Base-by-base conservation (phyloP, 2,113 vertebrate genomes). In the Grammomys dolichurus region DNA sequence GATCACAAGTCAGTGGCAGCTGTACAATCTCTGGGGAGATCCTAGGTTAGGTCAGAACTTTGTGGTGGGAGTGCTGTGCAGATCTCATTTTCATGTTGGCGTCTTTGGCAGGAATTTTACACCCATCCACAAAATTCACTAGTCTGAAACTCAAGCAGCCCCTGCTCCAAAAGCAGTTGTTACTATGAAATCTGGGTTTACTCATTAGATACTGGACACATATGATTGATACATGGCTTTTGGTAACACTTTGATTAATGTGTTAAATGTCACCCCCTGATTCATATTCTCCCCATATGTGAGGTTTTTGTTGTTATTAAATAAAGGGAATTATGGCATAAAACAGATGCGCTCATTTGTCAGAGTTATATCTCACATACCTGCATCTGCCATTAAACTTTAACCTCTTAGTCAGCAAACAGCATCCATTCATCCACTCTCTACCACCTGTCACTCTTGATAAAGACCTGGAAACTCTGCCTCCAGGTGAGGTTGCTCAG, bases 161-260 rank as follows among this genome's bases (percentile, higher is more conserved):
- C 60, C 43, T 95, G 43, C 6, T 84, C 26, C 73, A 12, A 94
- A 84, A 95, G 40, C 10, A 96, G 46, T 51, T 87, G 67, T 91
- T 91, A 56, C 65, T 96, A 69, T 81, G 85, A 97, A 96, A 97
- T 67, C 28, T 43, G 76, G 10, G 84, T 95, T 98, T 96, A 63
- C 36, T 95, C 94, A 56, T 89, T 69, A 96, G 48, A 58, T 87
- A 46, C 80, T 96, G 65, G 87, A 65, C 43, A 93, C 56, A 85
- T 90, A 40, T 96, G 92, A 89, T 77, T 87, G 84, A 96, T 56
- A 92, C 80, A 92, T 87, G 78, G 11, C 73, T 94, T 92, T 96
- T 87, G 91, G 48, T 77, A 58, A 96, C 77, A 75, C 19, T 94
- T 89, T 90, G 16, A 92, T 95, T 94, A 89, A 82, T 80, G n/a